These are phyloP conservation scores for Uria lomvia DNA, from an alignment of 2,113 vertebrate species.

Conservation along the genomic window DNA sequence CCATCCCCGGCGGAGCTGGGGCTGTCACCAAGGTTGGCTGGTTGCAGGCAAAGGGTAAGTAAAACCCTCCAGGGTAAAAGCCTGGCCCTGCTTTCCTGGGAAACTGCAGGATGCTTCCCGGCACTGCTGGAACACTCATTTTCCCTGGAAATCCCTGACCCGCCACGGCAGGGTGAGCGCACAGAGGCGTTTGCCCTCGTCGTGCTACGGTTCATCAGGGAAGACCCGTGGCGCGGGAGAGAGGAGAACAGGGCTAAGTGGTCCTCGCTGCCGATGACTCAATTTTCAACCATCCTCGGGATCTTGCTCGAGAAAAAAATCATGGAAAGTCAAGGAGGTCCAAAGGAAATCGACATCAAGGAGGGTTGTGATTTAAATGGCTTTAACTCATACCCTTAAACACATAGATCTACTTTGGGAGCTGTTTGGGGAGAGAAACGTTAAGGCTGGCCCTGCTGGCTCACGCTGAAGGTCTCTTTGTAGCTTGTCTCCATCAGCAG, in stretches of 20 bases:
- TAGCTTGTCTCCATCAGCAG: neutral
- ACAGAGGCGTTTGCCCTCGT: neutral
- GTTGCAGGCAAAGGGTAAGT: neutral
- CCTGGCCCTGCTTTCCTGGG: neutral
- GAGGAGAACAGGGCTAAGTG: neutral
- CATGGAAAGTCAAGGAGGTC: neutral
- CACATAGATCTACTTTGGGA: neutral
- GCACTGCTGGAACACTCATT: accelerated
- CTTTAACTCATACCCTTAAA: neutral
- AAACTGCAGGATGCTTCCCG: neutral
- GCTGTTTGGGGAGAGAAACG: neutral
- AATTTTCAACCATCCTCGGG: neutral
- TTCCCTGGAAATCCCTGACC: neutral
- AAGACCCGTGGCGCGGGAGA: accelerated
- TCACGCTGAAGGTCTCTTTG: neutral
- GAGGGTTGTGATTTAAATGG: neutral
- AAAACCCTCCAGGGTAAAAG: neutral
- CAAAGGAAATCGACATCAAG: neutral
- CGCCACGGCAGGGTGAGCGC: accelerated
- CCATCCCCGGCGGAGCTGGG: accelerated
- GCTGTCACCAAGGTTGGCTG: neutral
- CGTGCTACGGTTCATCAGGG: accelerated
- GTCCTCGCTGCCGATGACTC: neutral
- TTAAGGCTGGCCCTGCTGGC: neutral
- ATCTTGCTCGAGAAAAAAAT: neutral